Base-by-base conservation (phyloP, 2,888 invertebrate genomes). In the Tinea semifulvella region DNA sequence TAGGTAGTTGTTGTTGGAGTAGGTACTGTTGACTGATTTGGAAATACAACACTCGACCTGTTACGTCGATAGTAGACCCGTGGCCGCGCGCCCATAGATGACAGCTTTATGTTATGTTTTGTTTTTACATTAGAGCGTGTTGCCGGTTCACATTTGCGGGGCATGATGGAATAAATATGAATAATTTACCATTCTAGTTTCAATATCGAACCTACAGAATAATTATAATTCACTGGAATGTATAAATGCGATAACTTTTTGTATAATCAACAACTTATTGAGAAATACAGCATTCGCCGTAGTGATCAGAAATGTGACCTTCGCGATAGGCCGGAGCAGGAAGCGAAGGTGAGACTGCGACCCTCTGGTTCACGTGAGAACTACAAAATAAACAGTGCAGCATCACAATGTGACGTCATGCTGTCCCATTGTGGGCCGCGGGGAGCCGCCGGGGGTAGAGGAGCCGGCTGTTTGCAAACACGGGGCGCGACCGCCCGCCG, bases 401-500 rank as follows among this genome's bases (percentile, higher is more conserved):
- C 31, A 17, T 31, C 18, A 43, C 28, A 31, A 43, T 31, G 19
- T 19, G 31, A 13, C 31, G 43, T 31, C 43, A 31, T 31, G 31
- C 43, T 43, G 43, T 2, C 13, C 52, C 48, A 55, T 64, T 60
- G 56, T 59, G 51, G 50, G 49, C 61, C 48, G 42, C 60, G 56
- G 63, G 66, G 52, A 53, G 54, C 25, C 18, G 18, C 61, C 54
- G n/a, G n/a, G n/a, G n/a, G n/a, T n/a, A n/a, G n/a, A n/a, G n/a
- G n/a, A n/a, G 72, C 72, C 76, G 71, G 73, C 68, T 79, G 79
- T 75, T 79, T 79, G 79, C 76, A 79, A 77, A 79, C 76, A 76
- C 58, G 61, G 60, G 55, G 56, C 61, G 58, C 55, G 64, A 56
- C 68, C 68, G 54, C 77, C 77, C 65, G 68, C 63, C 56, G 69